Evolutionary conservation across 1,140 invertebrate genomes (phyloP), one percentile per base, ranked within the genome.

Genomic region (Cotesia vestalis): DNA sequence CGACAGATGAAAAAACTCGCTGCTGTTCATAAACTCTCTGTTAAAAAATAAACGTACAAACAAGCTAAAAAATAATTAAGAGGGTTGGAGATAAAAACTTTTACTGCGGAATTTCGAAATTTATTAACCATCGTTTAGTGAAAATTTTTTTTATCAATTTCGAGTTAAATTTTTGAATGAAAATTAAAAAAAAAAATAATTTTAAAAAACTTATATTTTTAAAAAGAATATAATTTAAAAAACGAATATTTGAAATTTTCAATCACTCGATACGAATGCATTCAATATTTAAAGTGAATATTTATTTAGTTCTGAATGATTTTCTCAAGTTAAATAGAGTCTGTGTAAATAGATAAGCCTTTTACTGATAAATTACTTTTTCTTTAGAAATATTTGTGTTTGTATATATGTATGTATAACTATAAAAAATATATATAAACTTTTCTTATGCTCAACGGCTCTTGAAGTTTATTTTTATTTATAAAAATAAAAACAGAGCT

Each of bases 1-100:
- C 67, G 70, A 57, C 14, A 62, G 27, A 59, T 36, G 63, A 74
- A 66, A 67, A 72, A 74, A 69, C 17, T 27, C 66, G 73, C 52
- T 59, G 62, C 66, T 66, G 64, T 72, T 61, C 63, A 14, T n/a
- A 4, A 34, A 5, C 34, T 35, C 53, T 34, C 27, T 27, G 27
- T 27, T 27, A 27, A 27, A 27, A 27, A 27, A 27, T 27, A 27
- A 27, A 27, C 27, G 3, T 27, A 27, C 27, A 27, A 27, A 27
- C 27, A 27, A 27, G 27, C 27, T 27, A 27, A 27, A 27, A 27
- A 27, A 27, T 27, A 27, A 27, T 27, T 27, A 27, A 2, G 27
- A 1, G 3, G 1, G 27, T 27, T 27, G 27, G 27, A 27, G 27
- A 27, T 27, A 27, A 27, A 27, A 27, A 27, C 3, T 27, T 27